phyloP scores from a whole-genome alignment of 2,888 invertebrate species.

The Gymnocheta viridis region DNA sequence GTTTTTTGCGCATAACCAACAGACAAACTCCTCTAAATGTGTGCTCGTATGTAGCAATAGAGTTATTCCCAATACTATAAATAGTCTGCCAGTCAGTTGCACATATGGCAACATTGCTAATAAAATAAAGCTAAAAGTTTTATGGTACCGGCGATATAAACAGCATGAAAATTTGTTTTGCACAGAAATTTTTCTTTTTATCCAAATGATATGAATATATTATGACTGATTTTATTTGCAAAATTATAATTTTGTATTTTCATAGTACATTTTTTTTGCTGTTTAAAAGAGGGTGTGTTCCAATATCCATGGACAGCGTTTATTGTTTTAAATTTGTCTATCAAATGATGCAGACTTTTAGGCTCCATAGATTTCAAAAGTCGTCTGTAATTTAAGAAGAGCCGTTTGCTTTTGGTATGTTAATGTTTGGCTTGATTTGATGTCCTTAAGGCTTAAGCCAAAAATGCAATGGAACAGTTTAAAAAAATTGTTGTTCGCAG shows the following conservation, averaged over 20 bases:
- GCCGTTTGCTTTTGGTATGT: slow-evolving; percentile 11
- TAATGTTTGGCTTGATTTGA: slow-evolving; percentile 2
- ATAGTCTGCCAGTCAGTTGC: slow-evolving; percentile 8
- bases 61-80: slow-evolving; percentile 28
- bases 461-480: slow-evolving; percentile 60
- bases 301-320: not conserved
- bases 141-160: slow-evolving; percentile 16
- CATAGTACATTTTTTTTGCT: not conserved
- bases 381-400: slow-evolving; percentile 3
- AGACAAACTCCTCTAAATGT: slow-evolving; percentile 23
- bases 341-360: slow-evolving; percentile 53
- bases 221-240: slow-evolving; percentile 32
- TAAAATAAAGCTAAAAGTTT: not conserved
- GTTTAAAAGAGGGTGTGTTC: slow-evolving; percentile 12
- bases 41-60: slow-evolving; percentile 3
- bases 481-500: slow-evolving; percentile 25
- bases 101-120: slow-evolving; percentile 54
- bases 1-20: slow-evolving; percentile 56
- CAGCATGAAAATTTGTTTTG: slow-evolving; percentile 30
- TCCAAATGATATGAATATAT: not conserved
- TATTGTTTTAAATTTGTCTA: slow-evolving; percentile 42
- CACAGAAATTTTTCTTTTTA: slow-evolving; percentile 1
- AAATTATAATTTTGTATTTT: slow-evolving; percentile 13
- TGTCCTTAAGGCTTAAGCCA: slow-evolving; percentile 49
- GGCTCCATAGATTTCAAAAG: slow-evolving; percentile 33